A percentile compares a stretch with the other conserved stretches of the same genome.
Conservation (phyloP, 2,888 invertebrate species). For the Sarcophaga caerulescens region DNA sequence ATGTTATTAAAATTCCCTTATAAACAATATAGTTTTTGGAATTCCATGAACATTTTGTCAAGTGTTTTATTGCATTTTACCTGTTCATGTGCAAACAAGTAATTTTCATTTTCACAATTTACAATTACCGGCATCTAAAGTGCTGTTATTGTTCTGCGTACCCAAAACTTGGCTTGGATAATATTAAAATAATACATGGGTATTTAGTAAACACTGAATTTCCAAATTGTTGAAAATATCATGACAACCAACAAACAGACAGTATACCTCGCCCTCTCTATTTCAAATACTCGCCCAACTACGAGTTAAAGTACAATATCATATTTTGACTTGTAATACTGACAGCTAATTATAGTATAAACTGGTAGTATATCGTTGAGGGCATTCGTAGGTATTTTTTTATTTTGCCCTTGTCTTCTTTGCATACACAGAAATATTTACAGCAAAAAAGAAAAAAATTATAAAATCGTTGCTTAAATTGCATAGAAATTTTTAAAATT, state of each 20-base stretch:
- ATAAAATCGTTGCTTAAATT: constrained; percentile 39
- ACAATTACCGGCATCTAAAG: constrained; percentile 14
- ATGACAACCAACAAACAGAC: background rate
- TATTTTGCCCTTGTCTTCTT: background rate
- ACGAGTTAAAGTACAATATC: constrained; percentile 1
- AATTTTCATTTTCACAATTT: constrained; percentile 26
- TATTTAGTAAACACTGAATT: constrained; percentile 11
- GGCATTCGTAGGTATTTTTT: background rate
- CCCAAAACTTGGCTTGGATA: background rate
- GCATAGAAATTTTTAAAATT: constrained; percentile 48
- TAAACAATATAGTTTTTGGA: background rate
- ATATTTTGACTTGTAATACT: constrained; percentile 17
- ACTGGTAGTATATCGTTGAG: background rate
- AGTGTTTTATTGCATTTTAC: constrained; percentile 1
- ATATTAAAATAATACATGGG: constrained; percentile 20
- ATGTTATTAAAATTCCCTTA: background rate
- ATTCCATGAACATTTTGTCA: background rate
- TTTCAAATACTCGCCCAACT: background rate
- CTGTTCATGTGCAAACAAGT: background rate
- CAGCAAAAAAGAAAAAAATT: constrained; percentile 13
- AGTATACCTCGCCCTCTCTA: background rate
- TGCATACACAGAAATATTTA: background rate
- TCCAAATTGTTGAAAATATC: constrained; percentile 2
- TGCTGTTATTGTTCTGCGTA: background rate
- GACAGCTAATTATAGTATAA: constrained; percentile 40